phyloP scores from a whole-genome alignment of 2,888 invertebrate species.

The Galerucella calmariensis region DNA sequence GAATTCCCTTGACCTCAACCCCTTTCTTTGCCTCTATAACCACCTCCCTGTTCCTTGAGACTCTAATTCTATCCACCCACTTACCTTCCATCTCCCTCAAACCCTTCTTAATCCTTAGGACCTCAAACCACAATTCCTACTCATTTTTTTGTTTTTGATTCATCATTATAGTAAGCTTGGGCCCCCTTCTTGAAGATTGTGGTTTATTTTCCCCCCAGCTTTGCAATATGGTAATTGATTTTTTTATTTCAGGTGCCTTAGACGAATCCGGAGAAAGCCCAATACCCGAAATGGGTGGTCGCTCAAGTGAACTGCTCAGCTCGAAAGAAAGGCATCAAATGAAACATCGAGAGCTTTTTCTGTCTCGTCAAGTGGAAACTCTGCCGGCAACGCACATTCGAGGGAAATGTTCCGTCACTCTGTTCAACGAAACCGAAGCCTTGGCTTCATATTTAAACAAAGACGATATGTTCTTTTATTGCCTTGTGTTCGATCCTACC shows the following conservation, averaged over 20 bases:
- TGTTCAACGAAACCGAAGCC: slow-evolving; percentile 99
- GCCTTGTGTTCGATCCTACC: slow-evolving; percentile 98
- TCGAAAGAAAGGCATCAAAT: slow-evolving; percentile 93
- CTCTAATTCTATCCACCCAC: no score
- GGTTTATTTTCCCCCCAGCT: no score
- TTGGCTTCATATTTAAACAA: slow-evolving; percentile 95
- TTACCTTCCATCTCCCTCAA: no score
- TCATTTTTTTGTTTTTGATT: no score
- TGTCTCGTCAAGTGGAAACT: slow-evolving; percentile 97
- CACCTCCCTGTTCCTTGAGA: no score
- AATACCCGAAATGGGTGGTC: slow-evolving; percentile 50
- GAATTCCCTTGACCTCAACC: no score
- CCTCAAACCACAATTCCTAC: no score
- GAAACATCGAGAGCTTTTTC: slow-evolving; percentile 97
- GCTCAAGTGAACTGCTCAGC: slow-evolving; percentile 66
- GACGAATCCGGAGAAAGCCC: slow-evolving; percentile 61
- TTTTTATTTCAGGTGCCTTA: slow-evolving; percentile 61
- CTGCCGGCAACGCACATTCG: slow-evolving; percentile 98
- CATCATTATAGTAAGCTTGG: no score
- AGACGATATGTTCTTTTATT: slow-evolving; percentile 99
- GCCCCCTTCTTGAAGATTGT: no score
- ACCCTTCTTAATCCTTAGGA: no score
- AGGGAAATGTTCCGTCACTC: slow-evolving; percentile 98
- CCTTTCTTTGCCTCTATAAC: no score
- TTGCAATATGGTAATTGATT: neutral